Evolutionary conservation across 2,888 invertebrate genomes (phyloP).

Genomic region (Agrilus biguttatus): DNA sequence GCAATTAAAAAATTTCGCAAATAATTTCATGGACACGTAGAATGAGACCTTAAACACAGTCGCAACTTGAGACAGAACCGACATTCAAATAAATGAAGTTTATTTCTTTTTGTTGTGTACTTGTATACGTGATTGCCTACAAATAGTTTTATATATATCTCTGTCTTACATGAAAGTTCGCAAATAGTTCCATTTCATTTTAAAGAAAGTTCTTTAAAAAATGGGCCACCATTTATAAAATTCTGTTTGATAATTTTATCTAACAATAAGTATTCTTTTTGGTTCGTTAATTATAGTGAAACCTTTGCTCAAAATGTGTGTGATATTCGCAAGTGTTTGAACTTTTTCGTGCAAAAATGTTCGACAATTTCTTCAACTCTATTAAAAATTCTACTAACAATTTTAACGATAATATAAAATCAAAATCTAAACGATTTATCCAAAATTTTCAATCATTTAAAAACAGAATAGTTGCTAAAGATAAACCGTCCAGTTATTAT

Average conservation of each 20-base stretch:
- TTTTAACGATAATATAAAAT: conserved; percentile 28
- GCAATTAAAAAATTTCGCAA: no score
- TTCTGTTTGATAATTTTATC: background rate
- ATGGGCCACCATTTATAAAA: no score
- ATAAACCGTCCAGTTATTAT: conserved; percentile 23
- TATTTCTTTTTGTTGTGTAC: no score
- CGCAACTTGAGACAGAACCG: no score
- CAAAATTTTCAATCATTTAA: conserved; percentile 25
- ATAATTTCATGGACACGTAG: no score
- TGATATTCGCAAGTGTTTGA: background rate
- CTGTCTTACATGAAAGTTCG: background rate
- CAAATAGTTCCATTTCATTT: conserved; percentile 1
- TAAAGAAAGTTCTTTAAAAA: background rate
- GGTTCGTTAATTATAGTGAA: no score
- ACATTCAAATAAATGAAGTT: no score
- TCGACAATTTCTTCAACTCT: conserved; percentile 31
- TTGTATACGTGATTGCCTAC: no score
- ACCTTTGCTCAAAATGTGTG: background rate
- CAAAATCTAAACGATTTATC: conserved; percentile 25
- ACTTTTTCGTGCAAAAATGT: conserved; percentile 23
- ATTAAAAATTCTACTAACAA: conserved; percentile 32
- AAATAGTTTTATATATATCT: no score
- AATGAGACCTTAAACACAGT: no score
- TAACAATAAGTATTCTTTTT: conserved; percentile 1
- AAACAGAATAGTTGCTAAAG: conserved; percentile 23